These are phyloP conservation scores for Pseudopodoces humilis DNA, from an alignment of 2,113 vertebrate species.

Conservation along the genomic window DNA sequence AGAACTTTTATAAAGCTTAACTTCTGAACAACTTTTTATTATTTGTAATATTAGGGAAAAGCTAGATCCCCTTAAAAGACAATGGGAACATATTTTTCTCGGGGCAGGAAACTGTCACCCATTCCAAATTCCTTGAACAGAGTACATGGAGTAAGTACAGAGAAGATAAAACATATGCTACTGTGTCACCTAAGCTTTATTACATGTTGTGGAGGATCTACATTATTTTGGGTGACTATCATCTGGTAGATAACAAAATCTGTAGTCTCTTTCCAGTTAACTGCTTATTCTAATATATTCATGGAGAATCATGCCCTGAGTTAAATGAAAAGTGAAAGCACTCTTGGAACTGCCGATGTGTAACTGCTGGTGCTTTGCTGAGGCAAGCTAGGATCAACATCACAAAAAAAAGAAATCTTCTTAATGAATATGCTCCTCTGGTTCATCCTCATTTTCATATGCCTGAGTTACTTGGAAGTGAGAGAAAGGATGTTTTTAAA, in stretches of 20 bases:
- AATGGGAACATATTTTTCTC: not conserved
- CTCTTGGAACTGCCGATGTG: not conserved
- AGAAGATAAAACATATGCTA: not conserved
- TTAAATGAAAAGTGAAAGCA: not conserved
- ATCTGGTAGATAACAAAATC: not conserved
- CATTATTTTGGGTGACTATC: not conserved
- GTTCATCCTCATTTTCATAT: not conserved
- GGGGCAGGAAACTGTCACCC: fast-evolving
- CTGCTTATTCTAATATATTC: not conserved
- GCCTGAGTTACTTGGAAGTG: not conserved
- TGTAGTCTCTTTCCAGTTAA: not conserved
- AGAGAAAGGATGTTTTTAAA: not conserved
- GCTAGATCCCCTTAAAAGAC: not conserved
- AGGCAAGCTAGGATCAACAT: not conserved
- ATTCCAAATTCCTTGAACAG: not conserved
- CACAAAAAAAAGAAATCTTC: not conserved
- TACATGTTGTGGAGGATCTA: not conserved
- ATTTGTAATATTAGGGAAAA: not conserved
- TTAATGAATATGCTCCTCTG: not conserved
- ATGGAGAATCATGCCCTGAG: not conserved
- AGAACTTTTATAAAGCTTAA: not conserved
- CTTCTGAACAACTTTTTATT: not conserved
- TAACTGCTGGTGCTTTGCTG: not conserved
- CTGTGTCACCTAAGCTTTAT: not conserved
- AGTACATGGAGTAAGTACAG: not conserved